Evolutionary conservation across 2,888 invertebrate species (phyloP), one percentile per base, ranked within the genome.

Genomic region (Melitaea athalia): DNA sequence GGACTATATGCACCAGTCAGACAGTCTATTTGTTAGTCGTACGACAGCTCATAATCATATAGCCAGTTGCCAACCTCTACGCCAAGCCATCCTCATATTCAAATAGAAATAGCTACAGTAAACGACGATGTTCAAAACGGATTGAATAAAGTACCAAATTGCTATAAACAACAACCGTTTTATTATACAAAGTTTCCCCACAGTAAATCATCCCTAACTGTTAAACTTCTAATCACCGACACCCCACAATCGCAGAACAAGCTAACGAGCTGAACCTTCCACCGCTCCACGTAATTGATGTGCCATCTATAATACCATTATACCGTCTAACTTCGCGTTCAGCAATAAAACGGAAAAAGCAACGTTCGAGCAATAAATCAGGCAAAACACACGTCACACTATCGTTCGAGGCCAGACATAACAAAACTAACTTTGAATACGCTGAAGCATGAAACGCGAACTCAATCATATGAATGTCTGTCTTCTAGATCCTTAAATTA

Each of bases 381-480:
- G 77, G 64, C 73, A 69, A 73, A 80, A 63, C 67, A 81, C 82
- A 79, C 79, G 78, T 80, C 78, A 77, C 77, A 69, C 73, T 75
- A 75, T 72, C 66, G 80, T 82, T 83, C 79, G 79, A 76, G 79
- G 80, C 81, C 80, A 85, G 85, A 86, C 86, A 78, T 80, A 86
- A 85, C 84, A 82, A 84, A 82, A 82, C 79, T 81, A 82, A 81
- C 79, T 83, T 82, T 74, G 82, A 81, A 82, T 83, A 82, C 78
- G 69, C 45, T 33, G 33, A 76, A 71, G 76, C 76, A 76, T 77
- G 75, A 76, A 81, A 86, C 85, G 83, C 82, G 83, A 84, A 82
- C 84, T 81, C 82, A 84, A 87, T 86, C 88, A 86, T 78, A 82
- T 79, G 79, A 84, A 84, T 74, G 81, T 81, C 43, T 31, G 53